A percentile compares a stretch with the other conserved stretches of the same genome.
phyloP scores from a whole-genome alignment of 2,113 vertebrate genomes.

The Leuciscus idus region DNA sequence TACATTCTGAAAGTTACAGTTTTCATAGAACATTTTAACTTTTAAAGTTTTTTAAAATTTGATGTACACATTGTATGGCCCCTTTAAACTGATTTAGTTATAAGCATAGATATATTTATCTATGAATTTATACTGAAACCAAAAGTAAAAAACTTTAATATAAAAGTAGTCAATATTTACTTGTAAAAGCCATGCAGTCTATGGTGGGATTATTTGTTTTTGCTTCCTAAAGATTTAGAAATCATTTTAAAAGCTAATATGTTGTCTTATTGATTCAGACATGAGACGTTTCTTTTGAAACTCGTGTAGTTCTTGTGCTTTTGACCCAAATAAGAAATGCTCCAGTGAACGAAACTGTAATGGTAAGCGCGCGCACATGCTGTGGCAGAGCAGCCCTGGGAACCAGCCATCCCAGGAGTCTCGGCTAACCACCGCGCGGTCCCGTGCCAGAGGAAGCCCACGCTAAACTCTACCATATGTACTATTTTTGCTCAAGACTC shows the following conservation, averaged over 20 bases:
- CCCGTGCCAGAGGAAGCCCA: constrained; percentile 62
- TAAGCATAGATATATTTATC: too few species aligned
- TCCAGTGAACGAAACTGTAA: constrained; percentile 6
- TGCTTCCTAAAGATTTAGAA: not conserved
- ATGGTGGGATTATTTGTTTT: not conserved
- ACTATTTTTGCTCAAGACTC: constrained; percentile 64
- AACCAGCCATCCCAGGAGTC: constrained; percentile 60
- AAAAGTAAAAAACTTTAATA: too few species aligned
- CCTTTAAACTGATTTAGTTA: not conserved
- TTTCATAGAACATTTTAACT: not conserved
- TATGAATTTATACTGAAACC: not conserved
- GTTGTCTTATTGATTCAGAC: not conserved
- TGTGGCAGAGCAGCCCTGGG: constrained; percentile 56
- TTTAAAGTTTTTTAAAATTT: not conserved
- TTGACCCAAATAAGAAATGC: not conserved
- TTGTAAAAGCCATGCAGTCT: not conserved
- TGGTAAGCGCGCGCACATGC: not conserved
- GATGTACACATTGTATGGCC: not conserved
- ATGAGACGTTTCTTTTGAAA: not conserved
- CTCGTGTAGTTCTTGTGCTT: not conserved
- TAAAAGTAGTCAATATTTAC: not conserved
- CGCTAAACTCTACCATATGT: constrained; percentile 76
- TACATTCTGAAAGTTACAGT: not conserved
- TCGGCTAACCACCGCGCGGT: constrained; percentile 53
- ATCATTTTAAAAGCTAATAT: not conserved